A percentile compares a stretch with the other conserved stretches of the same genome.
phyloP scores from a whole-genome alignment of 2,113 vertebrate genomes.

The Mixornis gularis region DNA sequence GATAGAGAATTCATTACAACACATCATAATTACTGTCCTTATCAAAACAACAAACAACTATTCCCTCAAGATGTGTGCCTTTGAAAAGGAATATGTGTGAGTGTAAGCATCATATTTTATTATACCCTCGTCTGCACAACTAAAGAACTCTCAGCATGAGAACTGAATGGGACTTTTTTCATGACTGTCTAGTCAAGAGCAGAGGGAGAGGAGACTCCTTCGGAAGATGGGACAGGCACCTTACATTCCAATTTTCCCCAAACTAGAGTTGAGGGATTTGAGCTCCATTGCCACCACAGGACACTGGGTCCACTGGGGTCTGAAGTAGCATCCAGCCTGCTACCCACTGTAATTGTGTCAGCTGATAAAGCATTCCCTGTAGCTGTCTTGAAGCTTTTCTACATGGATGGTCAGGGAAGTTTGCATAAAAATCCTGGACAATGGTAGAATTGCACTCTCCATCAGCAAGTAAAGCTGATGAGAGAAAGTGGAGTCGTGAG shows the following conservation, averaged over 20 bases:
- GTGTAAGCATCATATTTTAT: background rate
- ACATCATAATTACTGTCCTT: background rate
- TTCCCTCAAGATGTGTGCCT: background rate
- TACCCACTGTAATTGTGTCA: background rate
- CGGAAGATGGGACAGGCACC: background rate
- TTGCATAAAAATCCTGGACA: background rate
- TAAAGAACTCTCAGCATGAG: background rate
- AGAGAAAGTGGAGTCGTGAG: background rate
- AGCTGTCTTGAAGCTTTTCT: background rate
- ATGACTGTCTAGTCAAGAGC: background rate
- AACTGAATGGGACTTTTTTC: background rate
- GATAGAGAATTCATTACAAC: background rate
- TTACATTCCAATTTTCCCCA: background rate
- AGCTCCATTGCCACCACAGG: background rate
- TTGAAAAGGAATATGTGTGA: background rate
- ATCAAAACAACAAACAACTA: background rate
- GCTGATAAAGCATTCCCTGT: background rate
- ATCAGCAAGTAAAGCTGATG: background rate
- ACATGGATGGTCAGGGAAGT: background rate
- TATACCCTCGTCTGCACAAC: background rate
- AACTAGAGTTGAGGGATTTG: background rate
- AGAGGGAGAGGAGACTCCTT: background rate
- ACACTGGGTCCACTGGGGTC: background rate
- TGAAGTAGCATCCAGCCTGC: background rate
- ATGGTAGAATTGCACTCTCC: background rate